Conservation (phyloP, 2,113 vertebrate genomes). For the Amphilophus citrinellus region DNA sequence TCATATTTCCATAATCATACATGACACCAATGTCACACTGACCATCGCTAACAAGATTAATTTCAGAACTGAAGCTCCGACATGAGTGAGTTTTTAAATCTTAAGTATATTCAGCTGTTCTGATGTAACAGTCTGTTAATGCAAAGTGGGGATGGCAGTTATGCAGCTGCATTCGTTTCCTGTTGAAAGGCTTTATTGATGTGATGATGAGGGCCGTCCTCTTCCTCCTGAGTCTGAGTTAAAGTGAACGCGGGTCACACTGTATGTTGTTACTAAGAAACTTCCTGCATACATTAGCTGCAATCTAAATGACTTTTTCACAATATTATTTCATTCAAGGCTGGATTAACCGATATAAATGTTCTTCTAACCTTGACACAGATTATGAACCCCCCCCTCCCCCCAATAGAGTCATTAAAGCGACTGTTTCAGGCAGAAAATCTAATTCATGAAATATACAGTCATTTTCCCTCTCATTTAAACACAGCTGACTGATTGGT, state of each 20-base stretch:
- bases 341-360: slow-evolving; percentile 49
- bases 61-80: neutral
- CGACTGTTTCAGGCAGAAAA: slow-evolving; percentile 57
- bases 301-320: slow-evolving; percentile 17
- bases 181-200: neutral
- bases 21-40: neutral
- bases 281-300: slow-evolving; percentile 23
- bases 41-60: neutral
- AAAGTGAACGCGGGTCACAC: neutral
- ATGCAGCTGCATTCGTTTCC: neutral
- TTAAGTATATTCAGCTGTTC: neutral
- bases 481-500: slow-evolving; percentile 60
- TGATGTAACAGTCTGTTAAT: neutral
- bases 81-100: rapidly evolving
- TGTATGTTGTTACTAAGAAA: neutral
- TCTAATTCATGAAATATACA: slow-evolving; percentile 53
- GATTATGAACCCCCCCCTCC: slow-evolving; percentile 27
- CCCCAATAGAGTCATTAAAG: slow-evolving; percentile 17
- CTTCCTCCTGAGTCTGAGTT: neutral
- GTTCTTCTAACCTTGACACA: slow-evolving; percentile 40
- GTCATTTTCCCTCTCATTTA: slow-evolving; percentile 33
- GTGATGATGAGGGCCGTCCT: neutral
- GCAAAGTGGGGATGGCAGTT: neutral
- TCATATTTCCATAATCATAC: neutral
- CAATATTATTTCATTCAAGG: slow-evolving; percentile 30